Evolutionary conservation across 2,113 vertebrate genomes (phyloP), one percentile per base, ranked within the genome.

Genomic region (Lepisosteus osseus): DNA sequence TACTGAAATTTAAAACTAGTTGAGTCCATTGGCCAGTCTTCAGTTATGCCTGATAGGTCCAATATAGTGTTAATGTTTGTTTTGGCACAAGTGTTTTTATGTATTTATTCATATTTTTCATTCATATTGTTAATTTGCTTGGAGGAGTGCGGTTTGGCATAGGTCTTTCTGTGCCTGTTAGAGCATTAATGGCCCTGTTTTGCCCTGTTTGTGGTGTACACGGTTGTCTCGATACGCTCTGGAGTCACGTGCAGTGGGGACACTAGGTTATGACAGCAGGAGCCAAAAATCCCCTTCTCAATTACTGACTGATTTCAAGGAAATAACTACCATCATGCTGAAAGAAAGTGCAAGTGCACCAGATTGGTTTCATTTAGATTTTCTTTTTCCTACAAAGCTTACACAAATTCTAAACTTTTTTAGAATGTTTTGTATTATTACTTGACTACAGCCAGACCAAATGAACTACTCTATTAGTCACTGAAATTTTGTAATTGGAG

Each of bases 181-280:
- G 29, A 29, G 29, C 2, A 2, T 29, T 29, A 29, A 29, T 29
- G 29, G 29, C 29, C 92, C 90, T 94, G 92, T 90, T 91, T 88
- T 29, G 84, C 91, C 83, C 88, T 92, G 90, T 88, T 87, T 86
- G 77, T 67, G 80, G 86, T 89, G 88, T 85, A 76, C 85, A 84
- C 77, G 77, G 81, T 80, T 77, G 74, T 72, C 72, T 65, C 82
- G 78, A 78, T 77, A 71, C 74, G 83, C 57, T 80, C 78, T 75
- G 80, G 0, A 67, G 76, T 76, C 79, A 83, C 79, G 76, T 81
- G 78, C 78, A 75, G 78, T 57, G 76, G 79, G 73, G 45, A 57
- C 61, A 4, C 59, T 62, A 40, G 6, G 69, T 57, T 44, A 29
- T 14, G 43, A 62, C 12, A 43, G 59, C 12, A 12, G 56, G 4